These are phyloP conservation scores for Sciurus niger DNA, from an alignment of 2,113 vertebrate species.

Conservation along the genomic window DNA sequence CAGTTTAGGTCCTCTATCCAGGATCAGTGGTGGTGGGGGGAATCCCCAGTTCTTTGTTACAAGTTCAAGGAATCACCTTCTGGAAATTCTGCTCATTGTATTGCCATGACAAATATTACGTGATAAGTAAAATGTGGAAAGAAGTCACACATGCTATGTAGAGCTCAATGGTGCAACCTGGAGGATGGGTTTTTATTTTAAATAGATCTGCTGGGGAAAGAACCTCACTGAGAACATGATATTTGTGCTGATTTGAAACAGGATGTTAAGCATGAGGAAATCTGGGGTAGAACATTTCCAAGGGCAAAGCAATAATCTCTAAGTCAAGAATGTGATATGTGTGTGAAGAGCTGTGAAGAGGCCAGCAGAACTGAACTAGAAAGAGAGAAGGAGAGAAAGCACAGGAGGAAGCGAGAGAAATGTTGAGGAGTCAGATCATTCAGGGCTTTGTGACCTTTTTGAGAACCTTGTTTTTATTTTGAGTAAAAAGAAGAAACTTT, in stretches of 20 bases:
- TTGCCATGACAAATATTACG: not conserved
- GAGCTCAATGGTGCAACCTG: not conserved
- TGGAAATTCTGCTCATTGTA: not conserved
- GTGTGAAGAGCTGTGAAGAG: not conserved
- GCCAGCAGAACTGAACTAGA: not conserved
- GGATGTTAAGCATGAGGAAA: not conserved
- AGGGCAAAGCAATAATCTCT: not conserved
- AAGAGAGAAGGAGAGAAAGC: not conserved
- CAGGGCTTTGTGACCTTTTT: not conserved
- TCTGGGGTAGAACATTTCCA: not conserved
- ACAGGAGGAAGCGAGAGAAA: not conserved
- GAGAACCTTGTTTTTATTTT: not conserved
- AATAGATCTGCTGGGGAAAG: not conserved
- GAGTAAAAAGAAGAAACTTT: not conserved
- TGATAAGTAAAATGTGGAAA: not conserved
- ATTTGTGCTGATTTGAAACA: not conserved
- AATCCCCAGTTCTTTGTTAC: not conserved
- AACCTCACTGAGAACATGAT: not conserved
- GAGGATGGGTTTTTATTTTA: not conserved
- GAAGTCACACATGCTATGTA: not conserved
- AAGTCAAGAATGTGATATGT: not conserved
- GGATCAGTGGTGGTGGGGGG: not conserved
- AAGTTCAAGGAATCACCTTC: not conserved
- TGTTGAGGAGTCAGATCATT: not conserved
- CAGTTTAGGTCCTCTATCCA: not conserved